Evolutionary conservation across 2,113 vertebrate genomes (phyloP), one percentile per base, ranked within the genome.

Genomic region (Corynorhinus townsendii): DNA sequence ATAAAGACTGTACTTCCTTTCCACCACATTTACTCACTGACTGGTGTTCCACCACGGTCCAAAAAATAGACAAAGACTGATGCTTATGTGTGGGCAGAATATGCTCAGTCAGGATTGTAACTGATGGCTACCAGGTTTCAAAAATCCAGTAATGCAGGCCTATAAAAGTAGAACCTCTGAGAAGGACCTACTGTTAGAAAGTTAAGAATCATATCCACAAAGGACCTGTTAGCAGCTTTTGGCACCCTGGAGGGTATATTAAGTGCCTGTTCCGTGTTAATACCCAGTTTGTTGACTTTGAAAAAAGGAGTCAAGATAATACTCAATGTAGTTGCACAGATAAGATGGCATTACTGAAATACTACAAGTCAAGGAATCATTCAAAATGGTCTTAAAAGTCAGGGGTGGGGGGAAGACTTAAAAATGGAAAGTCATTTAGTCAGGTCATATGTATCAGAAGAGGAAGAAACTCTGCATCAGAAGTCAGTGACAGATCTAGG

Each of bases 1-100:
- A 81, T 94, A 96, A 95, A 96, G 56, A 80, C 45, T 59, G 28
- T 64, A 59, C 68, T 94, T 90, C 73, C 93, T 86, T 95, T 92
- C 45, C n/a, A 92, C 43, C 75, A 89, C 49, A 28, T 80, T 94
- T 88, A 85, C 66, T 96, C 26, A 54, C 45, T 80, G 12, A 59
- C 22, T 85, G 66, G 15, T 84, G 5, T 88, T 90, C 47, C 73
- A n/a, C 33, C n/a, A 30, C 26, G 88, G 9, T 76, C 83, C 49
- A 30, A 64, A 83, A 76, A 80, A 59, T 62, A 80, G 71, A 91
- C 79, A 94, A 85, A 94, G 72, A 93, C 77, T 94, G 35, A 90
- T 93, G 68, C 59, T 17, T 92, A 14, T 89, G 79, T 93, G 33
- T 86, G 49, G 72, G 54, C 68, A 96, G 86, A 43, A 86, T 81